Evolutionary conservation across 2,888 invertebrate genomes (phyloP), one percentile per base, ranked within the genome.

Genomic region (Agriopis aurantiaria): DNA sequence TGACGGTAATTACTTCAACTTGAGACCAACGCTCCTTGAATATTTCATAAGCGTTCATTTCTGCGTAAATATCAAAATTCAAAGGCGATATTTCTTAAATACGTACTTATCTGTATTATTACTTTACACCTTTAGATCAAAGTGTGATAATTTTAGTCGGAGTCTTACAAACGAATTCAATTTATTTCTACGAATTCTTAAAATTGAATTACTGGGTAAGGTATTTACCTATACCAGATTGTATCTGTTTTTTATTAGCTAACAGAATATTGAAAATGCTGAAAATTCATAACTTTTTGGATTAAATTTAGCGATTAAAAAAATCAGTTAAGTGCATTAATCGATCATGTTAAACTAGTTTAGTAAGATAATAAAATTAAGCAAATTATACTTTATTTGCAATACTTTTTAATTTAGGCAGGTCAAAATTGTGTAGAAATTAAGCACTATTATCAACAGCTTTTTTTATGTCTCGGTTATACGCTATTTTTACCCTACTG

Each of bases 81-180:
- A 49, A 49, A 62, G 58, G 62, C 45, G 57, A 58, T 58, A 66
- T 66, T 65, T 58, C 57, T 49, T 61, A 57, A 69, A 69, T 62
- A n/a, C n/a, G n/a, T n/a, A 57, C 57, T 49, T 55, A 57, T 41
- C 41, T 51, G n/a, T 33, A 65, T 63, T 61, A 66, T 63, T 56
- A 60, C 43, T 71, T 61, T 57, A 71, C 71, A 71, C 71, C 60
- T 68, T 60, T 40, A 45, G 67, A 71, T 68, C 71, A 65, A 71
- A 64, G 71, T 53, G 51, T 46, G 55, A 62, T 58, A 52, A 71
- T 60, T 63, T 66, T 64, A 58, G 62, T 17, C 40, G 65, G 49
- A 61, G 23, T 43, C 48, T 61, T 57, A 52, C 33, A 23, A 57
- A 52, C 7, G 41, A 62, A 56, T 65, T 52, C 14, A 61, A 65